phyloP scores from a whole-genome alignment of 2,888 invertebrate genomes.

The Acronicta alni region DNA sequence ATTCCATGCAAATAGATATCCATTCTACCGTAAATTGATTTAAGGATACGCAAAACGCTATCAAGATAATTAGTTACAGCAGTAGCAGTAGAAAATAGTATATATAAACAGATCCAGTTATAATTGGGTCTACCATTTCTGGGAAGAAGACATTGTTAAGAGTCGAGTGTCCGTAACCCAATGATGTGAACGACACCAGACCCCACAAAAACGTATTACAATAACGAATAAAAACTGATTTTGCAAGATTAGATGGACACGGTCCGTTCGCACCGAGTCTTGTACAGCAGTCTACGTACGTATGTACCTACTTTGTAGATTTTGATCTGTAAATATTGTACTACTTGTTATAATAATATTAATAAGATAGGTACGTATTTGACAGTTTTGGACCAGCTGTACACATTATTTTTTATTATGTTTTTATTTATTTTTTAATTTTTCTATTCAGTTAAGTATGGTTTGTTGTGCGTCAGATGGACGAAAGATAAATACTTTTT shows the following conservation, averaged over 20 bases:
- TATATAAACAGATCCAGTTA: conserved; percentile 34
- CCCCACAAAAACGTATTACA: conserved; percentile 72
- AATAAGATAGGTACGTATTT: too few relatives aligned
- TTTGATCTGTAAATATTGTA: conserved; percentile 14
- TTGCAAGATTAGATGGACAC: conserved; percentile 73
- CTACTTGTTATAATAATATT: conserved; percentile 10
- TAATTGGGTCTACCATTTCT: conserved; percentile 31
- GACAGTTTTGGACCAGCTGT: too few relatives aligned
- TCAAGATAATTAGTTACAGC: not conserved
- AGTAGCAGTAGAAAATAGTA: conserved; percentile 9
- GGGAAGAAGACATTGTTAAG: conserved; percentile 44
- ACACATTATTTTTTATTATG: too few relatives aligned
- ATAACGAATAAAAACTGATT: conserved; percentile 74
- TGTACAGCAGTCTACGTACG: conserved; percentile 16
- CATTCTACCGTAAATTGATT: too few relatives aligned
- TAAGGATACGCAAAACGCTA: not conserved
- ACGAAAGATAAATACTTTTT: too few relatives aligned
- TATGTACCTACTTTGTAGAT: conserved; percentile 19
- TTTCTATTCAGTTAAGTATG: too few relatives aligned
- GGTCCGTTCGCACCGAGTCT: conserved; percentile 63
- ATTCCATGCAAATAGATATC: too few relatives aligned
- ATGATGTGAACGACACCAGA: conserved; percentile 80
- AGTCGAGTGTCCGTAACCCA: conserved; percentile 53
- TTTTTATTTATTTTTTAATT: too few relatives aligned
- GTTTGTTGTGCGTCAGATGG: too few relatives aligned